Evolutionary conservation across 2,888 invertebrate genomes (phyloP).

Genomic region (Acleris holmiana): DNA sequence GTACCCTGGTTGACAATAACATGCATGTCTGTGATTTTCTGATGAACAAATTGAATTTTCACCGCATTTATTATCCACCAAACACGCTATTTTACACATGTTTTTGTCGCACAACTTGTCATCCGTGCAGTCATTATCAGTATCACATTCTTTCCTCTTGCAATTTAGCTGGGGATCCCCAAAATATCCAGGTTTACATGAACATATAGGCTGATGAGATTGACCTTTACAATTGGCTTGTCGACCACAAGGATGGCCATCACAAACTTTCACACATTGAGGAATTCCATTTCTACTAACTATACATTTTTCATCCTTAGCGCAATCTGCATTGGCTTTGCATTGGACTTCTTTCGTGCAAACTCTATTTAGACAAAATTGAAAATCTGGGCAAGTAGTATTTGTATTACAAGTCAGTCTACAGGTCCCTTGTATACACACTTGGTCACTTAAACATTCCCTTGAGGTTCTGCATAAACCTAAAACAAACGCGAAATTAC

Average conservation of each 20-base stretch:
- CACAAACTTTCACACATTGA: slow-evolving; percentile 91
- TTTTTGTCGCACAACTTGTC: slow-evolving; percentile 93
- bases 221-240: slow-evolving; percentile 91
- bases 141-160: slow-evolving; percentile 90
- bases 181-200: slow-evolving; percentile 91
- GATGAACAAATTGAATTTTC: slow-evolving; percentile 93
- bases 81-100: slow-evolving; percentile 94
- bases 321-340: slow-evolving; percentile 89
- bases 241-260: slow-evolving; percentile 90
- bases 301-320: slow-evolving; percentile 88
- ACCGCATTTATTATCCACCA: slow-evolving; percentile 93
- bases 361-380: slow-evolving; percentile 92
- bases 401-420: slow-evolving; percentile 92
- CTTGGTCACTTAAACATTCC: slow-evolving; percentile 93
- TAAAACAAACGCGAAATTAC: slow-evolving; percentile 45
- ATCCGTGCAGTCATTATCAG: slow-evolving; percentile 89
- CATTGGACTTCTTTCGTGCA: slow-evolving; percentile 93
- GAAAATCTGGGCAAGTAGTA: slow-evolving; percentile 92
- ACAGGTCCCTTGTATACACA: slow-evolving; percentile 94
- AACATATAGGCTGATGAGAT: slow-evolving; percentile 90
- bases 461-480: slow-evolving; percentile 91
- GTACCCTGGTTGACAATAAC: slow-evolving; percentile 94
- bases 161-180: slow-evolving; percentile 93
- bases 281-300: slow-evolving; percentile 88
- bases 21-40: slow-evolving; percentile 89